phyloP scores from a whole-genome alignment of 2,113 vertebrate genomes.

The Cranoglanis bouderius region DNA sequence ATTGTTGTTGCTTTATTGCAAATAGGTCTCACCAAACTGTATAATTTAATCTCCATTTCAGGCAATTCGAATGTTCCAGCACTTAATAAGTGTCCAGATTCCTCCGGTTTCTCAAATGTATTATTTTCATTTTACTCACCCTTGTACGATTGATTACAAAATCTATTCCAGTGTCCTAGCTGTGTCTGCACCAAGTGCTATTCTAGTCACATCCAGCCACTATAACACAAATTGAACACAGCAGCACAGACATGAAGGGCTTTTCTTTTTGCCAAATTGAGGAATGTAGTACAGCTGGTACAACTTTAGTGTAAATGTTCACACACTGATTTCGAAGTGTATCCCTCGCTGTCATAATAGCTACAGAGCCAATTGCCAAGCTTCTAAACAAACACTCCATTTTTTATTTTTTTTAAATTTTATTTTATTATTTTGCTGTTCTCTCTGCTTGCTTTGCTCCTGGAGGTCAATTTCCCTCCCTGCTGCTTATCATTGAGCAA shows the following conservation, averaged over 20 bases:
- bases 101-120: background rate
- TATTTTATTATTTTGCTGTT: background rate
- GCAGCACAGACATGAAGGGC: background rate
- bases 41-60: background rate
- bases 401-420: too few species aligned
- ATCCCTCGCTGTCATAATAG: background rate
- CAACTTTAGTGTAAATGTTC: background rate
- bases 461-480: slow-evolving; percentile 63
- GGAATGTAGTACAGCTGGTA: slow-evolving; percentile 13
- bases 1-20: background rate
- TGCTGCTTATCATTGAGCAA: slow-evolving; percentile 46
- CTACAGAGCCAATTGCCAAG: background rate
- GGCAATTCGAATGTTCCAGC: background rate
- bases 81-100: background rate
- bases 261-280: background rate
- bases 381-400: slow-evolving; percentile 18
- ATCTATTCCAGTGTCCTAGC: background rate
- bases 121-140: background rate
- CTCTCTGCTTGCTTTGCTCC: slow-evolving; percentile 33
- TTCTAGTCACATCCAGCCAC: background rate
- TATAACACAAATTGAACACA: slow-evolving; percentile 13
- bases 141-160: background rate
- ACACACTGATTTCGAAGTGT: slow-evolving; percentile 1
- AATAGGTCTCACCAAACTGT: background rate
- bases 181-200: background rate